A percentile compares a stretch with the other conserved stretches of the same genome.
Conservation (phyloP, 2,797 vertebrate species). For the Ispidina lecontei region DNA sequence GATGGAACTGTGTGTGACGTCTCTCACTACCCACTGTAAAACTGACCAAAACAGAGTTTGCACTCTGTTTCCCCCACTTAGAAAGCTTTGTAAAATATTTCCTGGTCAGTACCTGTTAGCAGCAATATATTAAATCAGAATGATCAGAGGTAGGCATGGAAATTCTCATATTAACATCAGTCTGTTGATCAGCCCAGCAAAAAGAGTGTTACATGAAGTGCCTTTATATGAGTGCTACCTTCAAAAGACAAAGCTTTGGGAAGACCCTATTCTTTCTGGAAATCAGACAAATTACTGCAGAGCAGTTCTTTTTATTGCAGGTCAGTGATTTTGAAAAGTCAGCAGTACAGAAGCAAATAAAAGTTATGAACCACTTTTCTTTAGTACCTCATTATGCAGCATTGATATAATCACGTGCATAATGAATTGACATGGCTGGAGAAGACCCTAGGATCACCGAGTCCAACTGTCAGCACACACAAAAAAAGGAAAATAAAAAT, state of each 20-base stretch:
- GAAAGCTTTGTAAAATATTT: not conserved
- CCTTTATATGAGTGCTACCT: not conserved
- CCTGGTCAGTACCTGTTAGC: not conserved
- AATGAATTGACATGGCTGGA: not conserved
- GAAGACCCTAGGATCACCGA: too few species aligned
- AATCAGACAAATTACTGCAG: not conserved
- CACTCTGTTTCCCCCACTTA: not conserved
- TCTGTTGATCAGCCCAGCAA: not conserved
- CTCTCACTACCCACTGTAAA: not conserved
- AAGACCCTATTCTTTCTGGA: accelerated
- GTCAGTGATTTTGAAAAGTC: not conserved
- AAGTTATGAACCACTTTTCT: not conserved
- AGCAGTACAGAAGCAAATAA: not conserved
- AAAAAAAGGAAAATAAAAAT: too few species aligned
- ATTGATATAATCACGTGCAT: not conserved
- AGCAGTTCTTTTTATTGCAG: not conserved
- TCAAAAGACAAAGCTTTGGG: not conserved
- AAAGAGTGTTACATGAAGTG: not conserved
- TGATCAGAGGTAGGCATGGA: not conserved
- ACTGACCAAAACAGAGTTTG: not conserved
- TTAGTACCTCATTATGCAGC: not conserved
- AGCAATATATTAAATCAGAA: not conserved
- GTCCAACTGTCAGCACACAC: too few species aligned
- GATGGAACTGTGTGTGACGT: not conserved
- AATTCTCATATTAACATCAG: not conserved